phyloP scores from a whole-genome alignment of 2,797 vertebrate genomes.

The Salarias fasciatus region DNA sequence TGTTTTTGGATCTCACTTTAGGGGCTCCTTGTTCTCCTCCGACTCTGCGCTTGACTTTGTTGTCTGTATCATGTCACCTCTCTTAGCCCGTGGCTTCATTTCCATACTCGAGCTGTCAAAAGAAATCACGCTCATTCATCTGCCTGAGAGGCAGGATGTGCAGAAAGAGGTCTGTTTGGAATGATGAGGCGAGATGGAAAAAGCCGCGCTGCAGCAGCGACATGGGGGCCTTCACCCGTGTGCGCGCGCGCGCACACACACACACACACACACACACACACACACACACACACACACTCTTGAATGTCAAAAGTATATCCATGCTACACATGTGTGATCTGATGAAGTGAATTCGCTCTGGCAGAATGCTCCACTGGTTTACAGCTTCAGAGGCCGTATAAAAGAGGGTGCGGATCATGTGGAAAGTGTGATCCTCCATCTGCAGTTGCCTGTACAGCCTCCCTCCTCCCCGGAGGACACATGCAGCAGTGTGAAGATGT shows the following conservation, averaged over 20 bases:
- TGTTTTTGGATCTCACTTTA: slow-evolving; percentile 51
- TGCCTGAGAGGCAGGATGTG: slow-evolving; percentile 41
- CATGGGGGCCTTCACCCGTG: not conserved
- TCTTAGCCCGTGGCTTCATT: slow-evolving; percentile 43
- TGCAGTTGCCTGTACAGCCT: slow-evolving; percentile 45
- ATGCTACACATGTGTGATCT: slow-evolving; percentile 31
- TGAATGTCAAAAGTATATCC: slow-evolving; percentile 7
- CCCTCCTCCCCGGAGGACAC: slow-evolving; percentile 42
- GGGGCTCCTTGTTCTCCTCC: slow-evolving; percentile 24
- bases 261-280: slow-evolving; percentile 20
- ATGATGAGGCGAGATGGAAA: slow-evolving; percentile 27
- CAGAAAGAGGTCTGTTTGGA: slow-evolving; percentile 39
- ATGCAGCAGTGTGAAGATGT: slow-evolving; percentile 54
- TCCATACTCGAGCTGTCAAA: slow-evolving; percentile 60
- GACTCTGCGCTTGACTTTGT: slow-evolving; percentile 51
- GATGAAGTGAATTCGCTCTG: slow-evolving; percentile 41
- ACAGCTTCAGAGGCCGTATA: slow-evolving; percentile 41
- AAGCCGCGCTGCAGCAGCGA: slow-evolving; percentile 31
- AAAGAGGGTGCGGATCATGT: slow-evolving; percentile 59
- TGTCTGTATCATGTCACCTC: slow-evolving; percentile 63
- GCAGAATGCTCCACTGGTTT: slow-evolving; percentile 23
- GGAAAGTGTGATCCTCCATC: slow-evolving; percentile 58
- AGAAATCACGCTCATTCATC: slow-evolving; percentile 58
- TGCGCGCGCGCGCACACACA: slow-evolving; percentile 20
- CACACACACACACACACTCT: slow-evolving; percentile 19